These are phyloP conservation scores for Kuschelorhynchus macadamiae DNA, from an alignment of 2,888 invertebrate genomes.

Conservation along the genomic window DNA sequence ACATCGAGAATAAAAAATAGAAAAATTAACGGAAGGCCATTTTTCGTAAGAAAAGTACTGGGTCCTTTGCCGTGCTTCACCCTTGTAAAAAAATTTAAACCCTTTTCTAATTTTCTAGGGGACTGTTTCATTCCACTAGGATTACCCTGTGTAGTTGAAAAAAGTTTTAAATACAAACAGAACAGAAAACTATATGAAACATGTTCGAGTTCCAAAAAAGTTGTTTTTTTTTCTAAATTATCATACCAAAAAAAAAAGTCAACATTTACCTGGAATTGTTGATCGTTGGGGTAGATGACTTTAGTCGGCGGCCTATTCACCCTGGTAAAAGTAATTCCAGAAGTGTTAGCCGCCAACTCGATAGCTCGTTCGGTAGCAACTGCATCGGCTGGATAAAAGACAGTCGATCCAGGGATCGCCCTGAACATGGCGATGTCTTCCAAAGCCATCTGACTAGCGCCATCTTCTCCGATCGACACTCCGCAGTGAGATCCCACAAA, in stretches of 20 bases:
- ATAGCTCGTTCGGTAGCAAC: conserved; percentile 94
- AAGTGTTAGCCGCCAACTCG: conserved; percentile 94
- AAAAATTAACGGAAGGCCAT: no score
- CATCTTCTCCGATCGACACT: conserved; percentile 98
- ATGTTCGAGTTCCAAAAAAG: no score
- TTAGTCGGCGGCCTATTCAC: conserved; percentile 93
- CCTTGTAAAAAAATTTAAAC: no score
- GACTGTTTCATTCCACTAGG: no score
- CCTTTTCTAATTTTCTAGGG: no score
- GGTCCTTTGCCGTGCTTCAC: no score
- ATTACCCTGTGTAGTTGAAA: no score
- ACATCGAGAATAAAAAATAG: no score
- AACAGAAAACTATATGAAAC: no score
- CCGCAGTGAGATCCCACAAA: conserved; percentile 97
- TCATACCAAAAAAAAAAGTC: background rate
- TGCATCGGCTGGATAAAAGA: conserved; percentile 91
- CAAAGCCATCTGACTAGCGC: conserved; percentile 98
- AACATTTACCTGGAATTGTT: conserved; percentile 77
- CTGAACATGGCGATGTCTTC: conserved; percentile 98
- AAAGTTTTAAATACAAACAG: no score
- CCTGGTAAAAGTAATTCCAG: conserved; percentile 91
- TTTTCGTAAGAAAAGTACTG: no score
- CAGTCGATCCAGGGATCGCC: conserved; percentile 84
- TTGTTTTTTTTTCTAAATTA: conserved; percentile 75
- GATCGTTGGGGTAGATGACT: conserved; percentile 88